Percentiles rank a stretch among this genome's conserved stretches.
phyloP scores from a whole-genome alignment of 2,113 vertebrate genomes.

The Muscicapa adusta region DNA sequence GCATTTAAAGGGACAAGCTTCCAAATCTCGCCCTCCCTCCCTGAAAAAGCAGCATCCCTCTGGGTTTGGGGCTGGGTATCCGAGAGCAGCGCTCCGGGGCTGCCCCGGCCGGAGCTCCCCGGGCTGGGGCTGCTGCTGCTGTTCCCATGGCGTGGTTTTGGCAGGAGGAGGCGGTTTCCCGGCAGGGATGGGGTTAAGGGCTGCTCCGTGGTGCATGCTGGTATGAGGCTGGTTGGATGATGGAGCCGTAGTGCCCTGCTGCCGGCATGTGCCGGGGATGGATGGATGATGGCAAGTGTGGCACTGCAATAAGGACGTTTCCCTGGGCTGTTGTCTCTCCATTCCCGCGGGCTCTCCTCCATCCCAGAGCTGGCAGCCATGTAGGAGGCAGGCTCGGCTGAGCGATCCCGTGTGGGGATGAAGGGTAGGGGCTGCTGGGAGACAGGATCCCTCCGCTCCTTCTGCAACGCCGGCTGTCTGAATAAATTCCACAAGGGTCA shows the following conservation, averaged over 20 bases:
- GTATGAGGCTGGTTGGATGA: conserved; percentile 64
- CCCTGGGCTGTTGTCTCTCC: background rate
- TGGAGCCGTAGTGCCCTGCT: conserved; percentile 68
- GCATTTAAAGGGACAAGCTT: conserved; percentile 52
- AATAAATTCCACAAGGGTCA: conserved; percentile 89
- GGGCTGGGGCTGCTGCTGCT: fast-evolving
- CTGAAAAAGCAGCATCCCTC: background rate
- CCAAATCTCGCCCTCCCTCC: background rate
- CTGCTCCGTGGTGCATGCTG: conserved; percentile 77
- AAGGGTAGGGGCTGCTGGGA: conserved; percentile 95
- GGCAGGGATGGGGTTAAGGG: conserved; percentile 73
- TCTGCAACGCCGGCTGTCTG: conserved; percentile 93
- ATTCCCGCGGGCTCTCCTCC: background rate
- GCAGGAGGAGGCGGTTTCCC: background rate
- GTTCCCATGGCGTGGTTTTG: fast-evolving
- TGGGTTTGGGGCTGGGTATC: background rate
- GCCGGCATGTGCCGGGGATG: conserved; percentile 72
- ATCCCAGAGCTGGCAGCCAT: conserved; percentile 36
- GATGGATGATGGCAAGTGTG: conserved; percentile 43
- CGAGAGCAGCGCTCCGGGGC: fast-evolving
- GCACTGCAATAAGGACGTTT: conserved; percentile 4
- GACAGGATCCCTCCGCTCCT: conserved; percentile 81
- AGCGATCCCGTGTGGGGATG: conserved; percentile 79
- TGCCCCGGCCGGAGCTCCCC: fast-evolving
- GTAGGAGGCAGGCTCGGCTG: conserved; percentile 65